Evolutionary conservation across 2,888 invertebrate genomes (phyloP).

Genomic region (Yponomeuta sedellus): DNA sequence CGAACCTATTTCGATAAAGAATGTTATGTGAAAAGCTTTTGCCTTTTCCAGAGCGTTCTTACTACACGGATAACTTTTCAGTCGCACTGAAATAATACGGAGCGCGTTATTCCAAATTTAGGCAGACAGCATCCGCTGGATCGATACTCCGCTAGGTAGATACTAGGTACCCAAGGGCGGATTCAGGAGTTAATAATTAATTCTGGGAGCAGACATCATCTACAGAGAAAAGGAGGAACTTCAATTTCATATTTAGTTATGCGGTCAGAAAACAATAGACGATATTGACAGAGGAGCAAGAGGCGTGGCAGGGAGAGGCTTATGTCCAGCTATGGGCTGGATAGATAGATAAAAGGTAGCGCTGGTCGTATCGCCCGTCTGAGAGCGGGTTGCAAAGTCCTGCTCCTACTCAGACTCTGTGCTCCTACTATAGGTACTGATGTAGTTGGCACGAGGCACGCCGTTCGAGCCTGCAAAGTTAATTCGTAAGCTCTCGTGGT

Average conservation of each 20-base stretch:
- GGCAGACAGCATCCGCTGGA: constrained; percentile 12
- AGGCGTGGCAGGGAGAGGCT: too few species aligned
- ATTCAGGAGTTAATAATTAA: background rate
- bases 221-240: too few species aligned
- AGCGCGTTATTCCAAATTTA: constrained; percentile 11
- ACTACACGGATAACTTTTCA: background rate
- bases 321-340: too few species aligned
- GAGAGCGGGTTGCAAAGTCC: background rate
- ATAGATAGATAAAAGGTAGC: too few species aligned
- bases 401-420: background rate
- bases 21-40: background rate
- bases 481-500: background rate
- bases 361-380: background rate
- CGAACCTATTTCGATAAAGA: background rate
- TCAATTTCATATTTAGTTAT: too few species aligned
- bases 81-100: constrained; percentile 2
- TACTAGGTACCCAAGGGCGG: background rate
- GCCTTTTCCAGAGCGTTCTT: background rate
- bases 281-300: too few species aligned
- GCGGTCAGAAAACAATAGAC: too few species aligned
- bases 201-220: too few species aligned
- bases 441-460: background rate
- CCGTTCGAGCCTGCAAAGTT: background rate
- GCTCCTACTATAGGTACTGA: background rate
- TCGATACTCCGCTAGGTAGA: background rate